Conservation (phyloP, 1,140 invertebrate genomes). For the Diprion similis region DNA sequence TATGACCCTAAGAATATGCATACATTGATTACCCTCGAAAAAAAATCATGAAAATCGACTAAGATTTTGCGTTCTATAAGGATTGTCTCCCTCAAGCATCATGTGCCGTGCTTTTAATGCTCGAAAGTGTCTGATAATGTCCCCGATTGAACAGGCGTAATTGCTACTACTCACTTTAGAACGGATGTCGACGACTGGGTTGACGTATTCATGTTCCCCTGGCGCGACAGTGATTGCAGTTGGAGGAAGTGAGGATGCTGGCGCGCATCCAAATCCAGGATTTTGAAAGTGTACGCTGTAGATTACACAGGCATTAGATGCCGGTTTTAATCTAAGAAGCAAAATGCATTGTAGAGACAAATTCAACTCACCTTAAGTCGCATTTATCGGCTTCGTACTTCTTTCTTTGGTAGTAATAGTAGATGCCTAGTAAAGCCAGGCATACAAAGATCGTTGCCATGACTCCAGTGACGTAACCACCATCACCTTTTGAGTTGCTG, state of each 20-base stretch:
- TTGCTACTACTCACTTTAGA: slow-evolving; percentile 27
- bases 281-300: slow-evolving; percentile 57
- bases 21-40: no score
- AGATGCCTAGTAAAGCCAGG: slow-evolving; percentile 23
- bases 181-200: slow-evolving; percentile 41
- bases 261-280: slow-evolving; percentile 44
- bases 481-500: neutral
- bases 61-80: no score
- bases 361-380: slow-evolving; percentile 42
- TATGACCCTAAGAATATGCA: no score
- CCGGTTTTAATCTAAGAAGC: neutral
- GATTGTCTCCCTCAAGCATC: no score
- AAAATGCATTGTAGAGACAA: slow-evolving; percentile 14
- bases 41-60: no score
- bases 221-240: slow-evolving; percentile 39
- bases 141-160: neutral
- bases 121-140: no score
- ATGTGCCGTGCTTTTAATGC: no score
- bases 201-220: slow-evolving; percentile 55
- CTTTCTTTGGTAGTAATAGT: slow-evolving; percentile 41
- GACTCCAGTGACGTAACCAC: slow-evolving; percentile 27
- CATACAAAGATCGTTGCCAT: slow-evolving; percentile 25
- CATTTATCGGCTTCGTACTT: slow-evolving; percentile 32
- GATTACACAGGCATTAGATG: neutral
- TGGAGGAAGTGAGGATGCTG: slow-evolving; percentile 15